Percentiles rank a stretch among this genome's conserved stretches.
Conservation (phyloP, 2,113 vertebrate genomes). For the Elachura formosa region DNA sequence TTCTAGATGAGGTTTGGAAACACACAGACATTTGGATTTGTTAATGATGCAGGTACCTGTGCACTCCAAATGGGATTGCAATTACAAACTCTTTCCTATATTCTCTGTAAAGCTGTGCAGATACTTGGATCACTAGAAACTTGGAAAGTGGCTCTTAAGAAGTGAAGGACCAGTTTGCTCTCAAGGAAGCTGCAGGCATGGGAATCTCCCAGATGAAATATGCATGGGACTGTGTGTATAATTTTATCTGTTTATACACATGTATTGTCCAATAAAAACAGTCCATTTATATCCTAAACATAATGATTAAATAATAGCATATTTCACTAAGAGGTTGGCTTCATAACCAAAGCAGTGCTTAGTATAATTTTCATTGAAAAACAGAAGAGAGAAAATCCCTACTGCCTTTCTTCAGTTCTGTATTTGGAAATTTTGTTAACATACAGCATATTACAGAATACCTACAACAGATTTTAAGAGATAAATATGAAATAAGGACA, state of each 20-base stretch:
- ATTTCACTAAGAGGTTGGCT: slow-evolving; percentile 26
- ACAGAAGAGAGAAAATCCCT: background rate
- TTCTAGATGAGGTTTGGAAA: background rate
- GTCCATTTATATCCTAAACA: slow-evolving; percentile 12
- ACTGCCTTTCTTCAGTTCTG: background rate
- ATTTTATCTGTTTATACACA: slow-evolving; percentile 20
- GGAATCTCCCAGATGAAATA: slow-evolving; percentile 32
- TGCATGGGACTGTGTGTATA: background rate
- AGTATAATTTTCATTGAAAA: background rate
- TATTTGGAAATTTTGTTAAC: background rate
- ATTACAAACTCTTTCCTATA: background rate
- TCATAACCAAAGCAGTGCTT: background rate
- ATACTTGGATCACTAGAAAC: background rate
- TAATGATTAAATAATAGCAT: slow-evolving; percentile 20
- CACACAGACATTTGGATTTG: background rate
- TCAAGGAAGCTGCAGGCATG: background rate
- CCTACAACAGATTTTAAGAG: background rate
- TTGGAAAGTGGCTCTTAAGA: background rate
- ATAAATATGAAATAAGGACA: background rate
- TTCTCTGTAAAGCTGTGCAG: background rate
- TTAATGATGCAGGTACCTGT: background rate
- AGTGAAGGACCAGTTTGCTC: background rate
- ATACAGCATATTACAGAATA: background rate
- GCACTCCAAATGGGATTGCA: background rate
- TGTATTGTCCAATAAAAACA: slow-evolving; percentile 31